Percentiles rank a stretch among this genome's conserved stretches.
These are phyloP conservation scores for Tachycineta bicolor DNA, from an alignment of 2,113 vertebrate genomes.

Conservation along the genomic window DNA sequence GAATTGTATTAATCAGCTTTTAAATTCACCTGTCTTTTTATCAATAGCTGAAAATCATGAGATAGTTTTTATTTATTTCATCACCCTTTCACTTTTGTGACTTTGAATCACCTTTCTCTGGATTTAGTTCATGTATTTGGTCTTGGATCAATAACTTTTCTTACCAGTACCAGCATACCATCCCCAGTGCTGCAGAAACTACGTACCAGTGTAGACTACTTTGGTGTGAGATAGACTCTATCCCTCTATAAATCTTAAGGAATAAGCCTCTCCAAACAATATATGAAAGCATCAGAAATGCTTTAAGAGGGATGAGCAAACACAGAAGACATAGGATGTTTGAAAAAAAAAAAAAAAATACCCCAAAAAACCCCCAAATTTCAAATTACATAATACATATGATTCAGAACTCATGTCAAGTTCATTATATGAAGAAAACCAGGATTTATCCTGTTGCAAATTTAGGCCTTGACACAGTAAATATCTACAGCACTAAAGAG, in stretches of 20 bases:
- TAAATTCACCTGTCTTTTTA: background rate
- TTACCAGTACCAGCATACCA: background rate
- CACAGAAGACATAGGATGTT: background rate
- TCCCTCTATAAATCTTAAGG: background rate
- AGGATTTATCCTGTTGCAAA: background rate
- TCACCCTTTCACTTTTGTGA: background rate
- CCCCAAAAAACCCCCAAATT: too few relatives aligned
- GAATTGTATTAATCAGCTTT: background rate
- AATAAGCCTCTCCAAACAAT: background rate
- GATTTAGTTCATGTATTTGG: background rate
- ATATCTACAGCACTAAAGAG: background rate
- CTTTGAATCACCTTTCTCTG: background rate
- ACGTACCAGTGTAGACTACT: background rate
- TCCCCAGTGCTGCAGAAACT: rapidly evolving
- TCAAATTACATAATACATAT: background rate
- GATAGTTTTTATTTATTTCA: background rate
- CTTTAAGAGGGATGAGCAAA: background rate
- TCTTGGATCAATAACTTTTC: background rate
- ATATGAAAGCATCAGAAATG: background rate
- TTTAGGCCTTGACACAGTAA: background rate
- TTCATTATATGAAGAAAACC: background rate
- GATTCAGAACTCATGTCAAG: background rate
- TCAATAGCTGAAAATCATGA: background rate
- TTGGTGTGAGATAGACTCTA: background rate
- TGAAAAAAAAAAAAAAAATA: background rate